Evolutionary conservation across 2,797 vertebrate species (phyloP).

Genomic region (Gambusia yucatana): DNA sequence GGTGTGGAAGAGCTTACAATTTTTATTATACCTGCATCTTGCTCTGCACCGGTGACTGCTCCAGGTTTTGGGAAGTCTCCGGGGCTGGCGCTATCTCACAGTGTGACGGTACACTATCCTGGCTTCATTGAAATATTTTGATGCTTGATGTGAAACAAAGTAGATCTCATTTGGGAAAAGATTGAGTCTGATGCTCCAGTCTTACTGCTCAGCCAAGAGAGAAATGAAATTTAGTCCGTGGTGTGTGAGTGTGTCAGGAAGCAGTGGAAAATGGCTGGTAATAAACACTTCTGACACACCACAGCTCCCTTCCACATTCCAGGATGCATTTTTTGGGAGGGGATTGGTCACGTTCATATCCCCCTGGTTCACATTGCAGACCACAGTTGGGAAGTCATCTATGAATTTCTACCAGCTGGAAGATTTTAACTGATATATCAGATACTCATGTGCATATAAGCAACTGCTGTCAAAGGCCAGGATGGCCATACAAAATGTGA

Average conservation of each 20-base stretch:
- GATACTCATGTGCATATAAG: neutral
- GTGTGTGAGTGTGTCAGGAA: slow-evolving; percentile 44
- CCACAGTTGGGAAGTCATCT: slow-evolving; percentile 10
- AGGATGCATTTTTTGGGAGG: slow-evolving; percentile 38
- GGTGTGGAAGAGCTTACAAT: slow-evolving; percentile 60
- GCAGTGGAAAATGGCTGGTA: slow-evolving; percentile 70
- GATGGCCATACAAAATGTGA: neutral
- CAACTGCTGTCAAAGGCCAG: neutral
- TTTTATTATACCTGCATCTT: slow-evolving; percentile 70
- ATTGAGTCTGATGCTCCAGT: slow-evolving; percentile 63
- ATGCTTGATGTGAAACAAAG: slow-evolving; percentile 76
- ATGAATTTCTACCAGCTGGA: slow-evolving; percentile 25
- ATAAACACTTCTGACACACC: slow-evolving; percentile 74
- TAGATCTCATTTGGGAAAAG: slow-evolving; percentile 74
- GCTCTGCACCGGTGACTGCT: slow-evolving; percentile 36
- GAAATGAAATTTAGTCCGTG: slow-evolving; percentile 62
- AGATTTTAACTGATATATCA: slow-evolving; percentile 19
- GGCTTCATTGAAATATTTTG: slow-evolving; percentile 69
- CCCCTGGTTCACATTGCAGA: slow-evolving; percentile 40
- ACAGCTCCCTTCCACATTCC: slow-evolving; percentile 62
- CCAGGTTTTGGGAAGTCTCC: slow-evolving; percentile 57
- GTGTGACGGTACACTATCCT: slow-evolving; percentile 39
- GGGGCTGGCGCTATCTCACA: slow-evolving; percentile 42
- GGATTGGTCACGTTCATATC: slow-evolving; percentile 56
- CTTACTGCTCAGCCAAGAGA: slow-evolving; percentile 73